Evolutionary conservation across 1,140 invertebrate genomes (phyloP).

Genomic region (Triops longicaudatus): DNA sequence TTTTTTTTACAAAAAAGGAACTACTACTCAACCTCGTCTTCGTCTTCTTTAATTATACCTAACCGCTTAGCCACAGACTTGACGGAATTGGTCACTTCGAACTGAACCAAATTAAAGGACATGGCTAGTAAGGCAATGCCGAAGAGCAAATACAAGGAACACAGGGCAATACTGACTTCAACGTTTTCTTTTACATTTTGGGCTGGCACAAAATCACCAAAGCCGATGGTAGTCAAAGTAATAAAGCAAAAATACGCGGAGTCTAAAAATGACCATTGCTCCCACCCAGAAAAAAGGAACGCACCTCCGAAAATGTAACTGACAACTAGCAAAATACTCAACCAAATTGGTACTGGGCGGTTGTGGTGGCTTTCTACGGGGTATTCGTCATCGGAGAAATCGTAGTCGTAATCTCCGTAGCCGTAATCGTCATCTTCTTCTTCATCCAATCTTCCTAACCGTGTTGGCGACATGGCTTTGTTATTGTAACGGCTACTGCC

Average conservation of each 20-base stretch:
- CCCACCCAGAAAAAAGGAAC: constrained; percentile 70
- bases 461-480: constrained; percentile 5
- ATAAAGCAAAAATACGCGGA: constrained; percentile 94
- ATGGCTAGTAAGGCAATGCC: constrained; percentile 95
- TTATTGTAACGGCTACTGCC: constrained; percentile 24
- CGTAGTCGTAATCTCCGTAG: constrained; percentile 46
- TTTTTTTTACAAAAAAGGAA: background rate
- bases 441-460: constrained; percentile 27
- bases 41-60: constrained; percentile 73
- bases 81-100: constrained; percentile 79
- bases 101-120: constrained; percentile 96
- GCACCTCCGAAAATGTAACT: constrained; percentile 82
- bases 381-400: constrained; percentile 32
- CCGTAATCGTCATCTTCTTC: constrained; percentile 40
- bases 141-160: constrained; percentile 85
- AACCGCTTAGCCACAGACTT: constrained; percentile 69
- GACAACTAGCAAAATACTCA: constrained; percentile 78
- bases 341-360: constrained; percentile 75
- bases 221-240: constrained; percentile 87
- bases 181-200: constrained; percentile 53
- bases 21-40: constrained; percentile 41
- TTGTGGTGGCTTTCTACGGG: constrained; percentile 33
- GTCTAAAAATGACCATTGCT: constrained; percentile 74
- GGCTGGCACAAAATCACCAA: constrained; percentile 87
- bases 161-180: constrained; percentile 71